Base-by-base conservation (phyloP, 2,797 vertebrate genomes). In the Oreochromis mossambicus region DNA sequence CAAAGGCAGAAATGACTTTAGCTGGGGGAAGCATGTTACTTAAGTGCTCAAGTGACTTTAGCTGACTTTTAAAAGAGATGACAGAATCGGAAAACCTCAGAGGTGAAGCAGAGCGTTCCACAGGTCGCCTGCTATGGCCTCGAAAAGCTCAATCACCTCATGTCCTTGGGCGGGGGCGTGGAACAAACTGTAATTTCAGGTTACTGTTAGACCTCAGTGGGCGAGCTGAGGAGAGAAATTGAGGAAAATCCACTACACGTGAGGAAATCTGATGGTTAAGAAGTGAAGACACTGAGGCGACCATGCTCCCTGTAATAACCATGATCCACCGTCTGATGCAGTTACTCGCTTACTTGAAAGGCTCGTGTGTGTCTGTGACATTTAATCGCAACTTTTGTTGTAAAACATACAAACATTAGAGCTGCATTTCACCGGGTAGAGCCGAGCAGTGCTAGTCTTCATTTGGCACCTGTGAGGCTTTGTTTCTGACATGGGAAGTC, bases 401-500 rank as follows among this genome's bases (percentile, higher is more conserved):
- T 19, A 19, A 48, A 48, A 29, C 41, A 1, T 11, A 5, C 24
- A 29, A 38, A 63, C 34, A 3, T 68, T 17, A 2, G 14, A 52
- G 4, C 26, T 50, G 61, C 3, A 7, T 34, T 63, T 73, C 2
- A 26, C 68, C n/a, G 26, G 79, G 50, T 46, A 19, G n/a, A 36
- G 41, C 4, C 24, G 14, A 54, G 26, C 5, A 10, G 38, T 1
- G 15, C 5, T 19, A 2, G 24, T 73, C 77, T 56, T 38, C 12
- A 26, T 2, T 52, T 80, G 80, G 77, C 86, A 86, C 32, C 43
- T 8, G 24, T 21, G 55, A 75, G 38, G 5, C 32, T 24, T 17
- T 12, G 26, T 83, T 83, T 73, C 86, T 34, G 26, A 83, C 21
- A 76, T 80, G 75, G 48, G 46, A 86, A 86, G 61, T 86, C 24